Conservation (phyloP, 2,113 vertebrate species). For the Apaloderma vittatum region DNA sequence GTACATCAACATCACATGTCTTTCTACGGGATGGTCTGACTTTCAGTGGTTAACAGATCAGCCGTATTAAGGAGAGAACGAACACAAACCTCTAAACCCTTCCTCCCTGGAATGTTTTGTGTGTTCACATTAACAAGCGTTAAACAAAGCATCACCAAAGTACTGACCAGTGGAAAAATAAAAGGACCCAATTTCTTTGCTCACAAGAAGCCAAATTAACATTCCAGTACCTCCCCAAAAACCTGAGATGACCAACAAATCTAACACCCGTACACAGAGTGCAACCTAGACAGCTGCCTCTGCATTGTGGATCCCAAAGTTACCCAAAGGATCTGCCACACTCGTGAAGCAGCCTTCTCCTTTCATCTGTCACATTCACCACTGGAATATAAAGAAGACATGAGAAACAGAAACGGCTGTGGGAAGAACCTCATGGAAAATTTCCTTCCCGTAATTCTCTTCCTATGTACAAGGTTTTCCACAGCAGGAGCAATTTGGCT, state of each 20-base stretch:
- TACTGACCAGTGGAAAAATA: background rate
- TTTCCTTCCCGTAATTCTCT: slow-evolving; percentile 7
- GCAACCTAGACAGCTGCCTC: background rate
- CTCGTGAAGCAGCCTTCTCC: background rate
- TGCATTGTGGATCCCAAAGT: fast-evolving
- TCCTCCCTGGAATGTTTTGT: background rate
- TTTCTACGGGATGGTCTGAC: background rate
- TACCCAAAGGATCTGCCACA: background rate
- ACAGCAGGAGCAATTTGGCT: slow-evolving; percentile 12
- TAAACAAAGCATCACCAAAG: background rate
- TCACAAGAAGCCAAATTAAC: background rate
- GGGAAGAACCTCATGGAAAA: background rate
- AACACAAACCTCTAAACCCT: background rate
- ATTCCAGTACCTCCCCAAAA: background rate
- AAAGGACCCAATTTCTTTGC: background rate
- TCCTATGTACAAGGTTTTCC: background rate
- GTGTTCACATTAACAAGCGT: background rate
- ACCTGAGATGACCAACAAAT: background rate
- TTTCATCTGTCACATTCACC: background rate
- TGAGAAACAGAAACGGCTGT: background rate
- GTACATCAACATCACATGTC: background rate
- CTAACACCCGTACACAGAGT: background rate
- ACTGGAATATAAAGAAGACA: background rate
- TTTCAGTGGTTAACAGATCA: background rate
- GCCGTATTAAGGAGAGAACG: background rate